Conservation (phyloP, 1,140 invertebrate species). For the Pseudomyrmex gracilis region DNA sequence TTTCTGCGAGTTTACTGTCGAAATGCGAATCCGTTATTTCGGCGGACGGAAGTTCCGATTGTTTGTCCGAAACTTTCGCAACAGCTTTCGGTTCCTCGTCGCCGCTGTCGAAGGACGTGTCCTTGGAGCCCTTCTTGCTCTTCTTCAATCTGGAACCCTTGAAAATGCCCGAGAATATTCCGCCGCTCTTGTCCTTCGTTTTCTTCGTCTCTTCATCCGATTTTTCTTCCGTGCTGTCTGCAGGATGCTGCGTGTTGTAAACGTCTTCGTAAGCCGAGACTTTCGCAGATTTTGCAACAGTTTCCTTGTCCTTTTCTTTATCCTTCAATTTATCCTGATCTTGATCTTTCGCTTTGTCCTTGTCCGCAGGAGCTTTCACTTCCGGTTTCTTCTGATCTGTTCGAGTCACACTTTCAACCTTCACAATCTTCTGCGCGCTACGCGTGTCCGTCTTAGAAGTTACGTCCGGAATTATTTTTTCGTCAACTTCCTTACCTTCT, state of each 20-base stretch:
- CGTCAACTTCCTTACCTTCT: conserved; percentile 80
- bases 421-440: not conserved
- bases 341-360: conserved; percentile 18
- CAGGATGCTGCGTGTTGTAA: conserved; percentile 71
- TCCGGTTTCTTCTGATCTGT: conserved; percentile 50
- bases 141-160: conserved; percentile 81
- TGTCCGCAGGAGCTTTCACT: conserved; percentile 1
- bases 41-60: not conserved
- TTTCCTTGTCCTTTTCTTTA: conserved; percentile 40
- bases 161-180: conserved; percentile 82
- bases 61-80: not conserved
- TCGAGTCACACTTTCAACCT: conserved; percentile 33
- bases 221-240: conserved; percentile 73
- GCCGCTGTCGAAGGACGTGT: conserved; percentile 77
- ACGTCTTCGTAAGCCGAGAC: conserved; percentile 77
- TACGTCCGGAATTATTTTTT: conserved; percentile 56
- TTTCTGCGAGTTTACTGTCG: conserved; percentile 21
- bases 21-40: conserved; percentile 13
- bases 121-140: conserved; percentile 80
- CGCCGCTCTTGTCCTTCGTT: conserved; percentile 80
- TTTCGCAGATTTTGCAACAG: conserved; percentile 23
- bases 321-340: conserved; percentile 48
- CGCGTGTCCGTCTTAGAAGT: not conserved
- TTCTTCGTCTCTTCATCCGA: conserved; percentile 79
- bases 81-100: conserved; percentile 74